phyloP scores from a whole-genome alignment of 2,888 invertebrate genomes.

The Cloeon dipterum region DNA sequence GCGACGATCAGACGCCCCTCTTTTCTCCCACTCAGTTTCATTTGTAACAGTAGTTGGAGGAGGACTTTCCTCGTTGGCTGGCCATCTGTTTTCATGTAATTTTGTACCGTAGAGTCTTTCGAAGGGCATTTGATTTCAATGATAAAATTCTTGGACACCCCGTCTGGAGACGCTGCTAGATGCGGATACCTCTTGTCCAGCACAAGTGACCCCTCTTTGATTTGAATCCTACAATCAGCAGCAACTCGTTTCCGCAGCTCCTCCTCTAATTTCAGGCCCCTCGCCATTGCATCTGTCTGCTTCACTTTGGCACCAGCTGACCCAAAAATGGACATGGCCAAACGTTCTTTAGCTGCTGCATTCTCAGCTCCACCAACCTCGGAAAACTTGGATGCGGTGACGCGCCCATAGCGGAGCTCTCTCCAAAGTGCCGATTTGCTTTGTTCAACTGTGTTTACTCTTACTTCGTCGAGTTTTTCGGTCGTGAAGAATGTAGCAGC shows the following conservation, averaged over 20 bases:
- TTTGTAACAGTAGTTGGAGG: background rate
- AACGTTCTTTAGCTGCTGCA: no score
- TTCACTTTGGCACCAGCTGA: background rate
- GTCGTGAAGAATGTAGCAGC: no score
- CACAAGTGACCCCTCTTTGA: background rate
- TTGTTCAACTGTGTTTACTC: no score
- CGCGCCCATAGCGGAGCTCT: constrained; percentile 9
- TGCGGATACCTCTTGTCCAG: background rate
- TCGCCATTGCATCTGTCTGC: background rate
- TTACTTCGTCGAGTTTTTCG: no score
- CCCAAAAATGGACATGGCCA: no score
- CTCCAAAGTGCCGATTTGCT: constrained; percentile 7
- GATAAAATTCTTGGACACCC: background rate
- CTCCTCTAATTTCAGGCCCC: background rate
- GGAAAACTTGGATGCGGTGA: constrained; percentile 10
- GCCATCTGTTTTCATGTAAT: background rate
- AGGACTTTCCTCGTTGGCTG: background rate
- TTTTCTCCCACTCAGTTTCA: background rate
- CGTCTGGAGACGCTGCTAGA: constrained; percentile 1
- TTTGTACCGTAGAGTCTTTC: background rate
- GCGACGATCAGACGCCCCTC: background rate
- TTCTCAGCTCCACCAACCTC: constrained; percentile 9
- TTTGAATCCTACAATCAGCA: background rate
- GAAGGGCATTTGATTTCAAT: background rate
- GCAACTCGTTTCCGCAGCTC: background rate